Evolutionary conservation across 2,888 invertebrate species (phyloP).

Genomic region (Noctua janthina): DNA sequence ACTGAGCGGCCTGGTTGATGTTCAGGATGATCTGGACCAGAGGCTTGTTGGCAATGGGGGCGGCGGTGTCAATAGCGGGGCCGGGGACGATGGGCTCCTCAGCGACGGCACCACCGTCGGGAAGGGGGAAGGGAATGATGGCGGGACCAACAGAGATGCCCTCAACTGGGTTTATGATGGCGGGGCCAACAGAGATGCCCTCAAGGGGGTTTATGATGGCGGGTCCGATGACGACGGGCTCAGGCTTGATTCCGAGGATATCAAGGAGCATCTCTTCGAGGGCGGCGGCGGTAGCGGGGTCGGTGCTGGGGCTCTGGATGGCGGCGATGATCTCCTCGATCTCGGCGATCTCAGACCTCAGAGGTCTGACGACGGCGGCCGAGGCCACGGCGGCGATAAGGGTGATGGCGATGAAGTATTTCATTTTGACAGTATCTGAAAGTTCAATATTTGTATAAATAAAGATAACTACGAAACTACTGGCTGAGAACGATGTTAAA

Average conservation of each 20-base stretch:
- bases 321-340: conserved; percentile 65
- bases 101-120: conserved; percentile 52
- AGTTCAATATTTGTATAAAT: conserved; percentile 14
- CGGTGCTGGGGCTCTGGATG: conserved; percentile 63
- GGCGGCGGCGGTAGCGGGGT: conserved; percentile 62
- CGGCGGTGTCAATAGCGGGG: conserved; percentile 23
- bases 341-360: conserved; percentile 57
- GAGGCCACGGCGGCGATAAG: conserved; percentile 80
- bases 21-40: conserved; percentile 74
- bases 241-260: conserved; percentile 53
- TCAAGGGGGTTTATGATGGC: conserved; percentile 40
- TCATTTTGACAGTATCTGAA: conserved; percentile 77
- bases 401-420: conserved; percentile 80
- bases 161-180: conserved; percentile 65
- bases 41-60: conserved; percentile 51
- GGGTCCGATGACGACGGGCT: conserved; percentile 56
- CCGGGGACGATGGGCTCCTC: conserved; percentile 44
- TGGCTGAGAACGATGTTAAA: conserved; percentile 10
- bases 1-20: conserved; percentile 62
- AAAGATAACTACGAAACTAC: conserved; percentile 11
- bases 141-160: conserved; percentile 68
- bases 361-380: conserved; percentile 69
- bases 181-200: conserved; percentile 68
- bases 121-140: conserved; percentile 12
- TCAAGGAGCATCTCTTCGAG: conserved; percentile 67